Evolutionary conservation across 2,113 vertebrate genomes (phyloP).

Genomic region (Spea multiplicata): DNA sequence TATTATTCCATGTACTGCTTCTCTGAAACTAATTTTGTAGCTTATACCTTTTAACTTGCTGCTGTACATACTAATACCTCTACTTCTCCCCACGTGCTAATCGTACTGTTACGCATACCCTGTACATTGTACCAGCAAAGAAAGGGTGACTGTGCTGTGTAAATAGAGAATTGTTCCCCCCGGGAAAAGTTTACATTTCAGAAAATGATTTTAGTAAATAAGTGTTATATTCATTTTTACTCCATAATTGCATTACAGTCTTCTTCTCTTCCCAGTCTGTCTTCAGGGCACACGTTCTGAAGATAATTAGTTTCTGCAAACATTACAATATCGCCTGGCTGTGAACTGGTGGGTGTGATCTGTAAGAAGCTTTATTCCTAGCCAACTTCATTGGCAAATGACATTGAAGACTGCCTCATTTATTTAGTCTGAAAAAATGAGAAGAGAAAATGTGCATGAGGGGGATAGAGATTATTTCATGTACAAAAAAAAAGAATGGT

Average conservation of each 20-base stretch:
- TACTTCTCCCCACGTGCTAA: not conserved
- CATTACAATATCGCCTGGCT: conserved; percentile 39
- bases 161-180: conserved; percentile 34
- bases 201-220: conserved; percentile 46
- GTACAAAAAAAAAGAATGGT: too few relatives aligned
- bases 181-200: conserved; percentile 33
- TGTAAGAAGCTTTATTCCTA: conserved; percentile 21
- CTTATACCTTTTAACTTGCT: too few relatives aligned
- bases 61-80: too few relatives aligned
- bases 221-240: conserved; percentile 40
- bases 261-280: conserved; percentile 39
- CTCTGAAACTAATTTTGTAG: too few relatives aligned
- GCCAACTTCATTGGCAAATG: conserved; percentile 38
- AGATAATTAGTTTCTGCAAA: conserved; percentile 49
- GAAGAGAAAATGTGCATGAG: conserved; percentile 1
- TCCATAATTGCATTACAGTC: conserved; percentile 42
- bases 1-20: too few relatives aligned
- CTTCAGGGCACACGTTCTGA: conserved; percentile 38
- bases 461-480: not conserved
- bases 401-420: conserved; percentile 37
- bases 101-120: not conserved
- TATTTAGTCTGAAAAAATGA: conserved; percentile 17
- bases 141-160: conserved; percentile 16
- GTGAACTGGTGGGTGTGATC: conserved; percentile 44
- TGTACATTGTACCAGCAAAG: not conserved